Evolutionary conservation across 2,797 vertebrate species (phyloP).

Genomic region (Oreonectes daqikongensis): DNA sequence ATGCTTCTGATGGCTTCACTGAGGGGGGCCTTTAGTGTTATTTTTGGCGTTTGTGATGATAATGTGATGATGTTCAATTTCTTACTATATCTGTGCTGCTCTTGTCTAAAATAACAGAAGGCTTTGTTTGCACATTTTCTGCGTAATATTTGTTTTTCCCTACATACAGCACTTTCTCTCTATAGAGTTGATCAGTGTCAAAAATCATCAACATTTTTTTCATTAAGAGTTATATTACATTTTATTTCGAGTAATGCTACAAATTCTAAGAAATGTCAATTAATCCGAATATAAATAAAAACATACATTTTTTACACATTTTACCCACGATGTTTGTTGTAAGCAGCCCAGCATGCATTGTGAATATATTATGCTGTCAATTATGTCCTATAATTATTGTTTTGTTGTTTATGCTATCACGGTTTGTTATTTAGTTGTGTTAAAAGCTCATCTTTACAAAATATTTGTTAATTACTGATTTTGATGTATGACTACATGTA

Average conservation of each 20-base stretch:
- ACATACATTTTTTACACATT: too few relatives aligned
- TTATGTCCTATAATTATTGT: background rate
- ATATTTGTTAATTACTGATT: too few relatives aligned
- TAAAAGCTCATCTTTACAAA: too few relatives aligned
- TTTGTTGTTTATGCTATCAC: background rate
- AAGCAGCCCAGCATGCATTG: too few relatives aligned
- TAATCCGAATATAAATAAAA: too few relatives aligned
- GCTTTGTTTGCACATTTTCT: background rate
- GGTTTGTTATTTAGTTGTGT: too few relatives aligned
- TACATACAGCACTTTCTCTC: background rate
- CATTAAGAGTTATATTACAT: background rate
- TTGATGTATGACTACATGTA: too few relatives aligned
- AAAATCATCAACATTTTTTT: background rate
- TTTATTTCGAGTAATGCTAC: background rate
- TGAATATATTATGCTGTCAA: too few relatives aligned
- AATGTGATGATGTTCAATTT: constrained; percentile 50
- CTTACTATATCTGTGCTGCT: constrained; percentile 25
- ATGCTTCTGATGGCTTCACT: constrained; percentile 40
- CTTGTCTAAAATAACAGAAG: constrained; percentile 9
- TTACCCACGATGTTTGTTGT: too few relatives aligned
- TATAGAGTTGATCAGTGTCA: background rate
- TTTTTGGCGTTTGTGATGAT: constrained; percentile 46
- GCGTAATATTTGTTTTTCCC: background rate
- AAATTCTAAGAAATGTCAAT: background rate
- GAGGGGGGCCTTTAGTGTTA: constrained; percentile 38